Base-by-base conservation (phyloP, 2,113 vertebrate species). In the Psittacara wagleri region DNA sequence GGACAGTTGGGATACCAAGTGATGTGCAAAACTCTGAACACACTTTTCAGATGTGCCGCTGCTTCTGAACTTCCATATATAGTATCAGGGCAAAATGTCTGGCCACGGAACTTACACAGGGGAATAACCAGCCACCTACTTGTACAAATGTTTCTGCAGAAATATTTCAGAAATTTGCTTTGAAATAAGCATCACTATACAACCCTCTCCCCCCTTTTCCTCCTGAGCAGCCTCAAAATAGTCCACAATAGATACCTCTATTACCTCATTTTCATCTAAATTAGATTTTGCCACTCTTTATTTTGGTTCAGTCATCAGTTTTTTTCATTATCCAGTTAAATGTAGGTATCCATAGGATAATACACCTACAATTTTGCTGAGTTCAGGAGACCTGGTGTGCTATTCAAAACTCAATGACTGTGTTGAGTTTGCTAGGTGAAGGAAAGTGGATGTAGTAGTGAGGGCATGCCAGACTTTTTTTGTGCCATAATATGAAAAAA, bases 241-340 rank as follows among this genome's bases (percentile, higher is more conserved):
- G 64, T 43, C 28, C 39, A 31, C 33, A 79, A 5, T 44, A 79
- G 29, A 62, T 73, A 64, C 11, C 63, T 77, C 27, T 76, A 62
- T 94, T 80, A 89, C 74, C 48, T 84, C 64, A 72, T 90, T 94
- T 92, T 91, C 28, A 68, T 94, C 39, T 82, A 86, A 87, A 61
- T 95, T 86, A 92, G 74, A 76, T 82, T 82, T 73, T 94, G 27
- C 66, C 6, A 0, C 77, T 85, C 66, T 73, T 86, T 92, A 33
- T 84, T 92, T 94, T 61, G 13, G 16, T 61, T 89, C 44, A 79
- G 35, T 79, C 66, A 20, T 61, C 20, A 46, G 25, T 29, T 76
- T 88, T 90, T 70, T 54, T 59, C 61, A 41, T 83, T 90, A 88
- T 78, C 37, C 64, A 80, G 28, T 80, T 90, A 86, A 94, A 78